phyloP scores from a whole-genome alignment of 2,888 invertebrate species.

The Oxytorus armatus region DNA sequence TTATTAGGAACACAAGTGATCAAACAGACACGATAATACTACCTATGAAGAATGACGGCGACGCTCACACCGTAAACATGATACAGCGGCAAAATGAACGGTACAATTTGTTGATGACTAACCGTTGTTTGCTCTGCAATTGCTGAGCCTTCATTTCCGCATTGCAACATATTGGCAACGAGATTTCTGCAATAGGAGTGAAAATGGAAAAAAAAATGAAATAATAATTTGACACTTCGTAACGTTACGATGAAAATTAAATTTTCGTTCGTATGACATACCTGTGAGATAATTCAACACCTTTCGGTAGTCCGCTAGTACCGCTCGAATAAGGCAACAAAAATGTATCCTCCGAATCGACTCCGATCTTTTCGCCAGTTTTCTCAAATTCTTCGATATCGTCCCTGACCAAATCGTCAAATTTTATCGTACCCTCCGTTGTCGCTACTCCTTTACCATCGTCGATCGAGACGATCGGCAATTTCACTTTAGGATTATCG shows the following conservation, averaged over 20 bases:
- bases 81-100: slow-evolving; percentile 92
- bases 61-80: slow-evolving; percentile 92
- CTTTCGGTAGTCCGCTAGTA: slow-evolving; percentile 93
- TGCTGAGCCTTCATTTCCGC: slow-evolving; percentile 53
- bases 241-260: neutral
- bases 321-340: slow-evolving; percentile 94
- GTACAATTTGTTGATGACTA: slow-evolving; percentile 87
- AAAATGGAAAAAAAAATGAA: neutral
- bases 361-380: slow-evolving; percentile 51
- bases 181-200: slow-evolving; percentile 81
- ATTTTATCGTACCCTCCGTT: slow-evolving; percentile 68
- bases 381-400: slow-evolving; percentile 69
- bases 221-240: neutral
- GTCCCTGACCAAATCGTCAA: slow-evolving; percentile 68
- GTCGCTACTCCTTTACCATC: slow-evolving; percentile 53
- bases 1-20: neutral
- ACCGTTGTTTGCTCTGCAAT: slow-evolving; percentile 75
- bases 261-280: slow-evolving; percentile 24
- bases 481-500: slow-evolving; percentile 64
- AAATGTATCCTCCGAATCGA: slow-evolving; percentile 86
- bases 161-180: slow-evolving; percentile 85
- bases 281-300: slow-evolving; percentile 88
- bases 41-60: slow-evolving; percentile 86
- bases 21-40: slow-evolving; percentile 65
- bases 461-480: slow-evolving; percentile 72